Conservation (phyloP, 53 echinoderm and acorn worm species). For the Paracentrotus lividus region DNA sequence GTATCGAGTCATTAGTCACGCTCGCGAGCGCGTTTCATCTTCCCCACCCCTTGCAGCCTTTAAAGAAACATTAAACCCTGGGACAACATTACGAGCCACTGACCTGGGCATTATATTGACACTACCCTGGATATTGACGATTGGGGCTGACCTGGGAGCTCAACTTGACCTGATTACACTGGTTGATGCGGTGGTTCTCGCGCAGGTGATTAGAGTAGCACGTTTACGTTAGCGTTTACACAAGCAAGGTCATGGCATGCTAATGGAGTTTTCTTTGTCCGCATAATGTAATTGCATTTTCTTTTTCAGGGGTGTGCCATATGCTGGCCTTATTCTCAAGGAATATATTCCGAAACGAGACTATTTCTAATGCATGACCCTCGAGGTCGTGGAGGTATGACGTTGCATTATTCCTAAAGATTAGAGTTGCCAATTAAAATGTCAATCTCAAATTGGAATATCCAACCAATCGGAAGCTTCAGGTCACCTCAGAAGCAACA, state of each 20-base stretch:
- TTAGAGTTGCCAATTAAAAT: background rate
- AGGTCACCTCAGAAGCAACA: background rate
- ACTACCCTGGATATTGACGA: conserved; percentile 35
- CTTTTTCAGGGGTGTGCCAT: conserved; percentile 6
- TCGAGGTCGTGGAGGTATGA: conserved; percentile 17
- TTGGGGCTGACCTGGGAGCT: conserved; percentile 43
- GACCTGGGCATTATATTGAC: conserved; percentile 47
- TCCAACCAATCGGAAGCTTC: background rate
- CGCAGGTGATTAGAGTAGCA: conserved; percentile 46
- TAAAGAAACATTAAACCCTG: conserved; percentile 20
- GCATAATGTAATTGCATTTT: conserved; percentile 50
- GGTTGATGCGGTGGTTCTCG: background rate
- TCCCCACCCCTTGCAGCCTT: conserved; percentile 19
- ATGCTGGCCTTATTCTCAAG: conserved; percentile 32
- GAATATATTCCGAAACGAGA: background rate
- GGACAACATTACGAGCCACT: conserved; percentile 22
- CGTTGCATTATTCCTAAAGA: background rate
- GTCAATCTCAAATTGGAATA: background rate
- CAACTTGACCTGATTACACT: conserved; percentile 63
- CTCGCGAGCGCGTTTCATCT: background rate
- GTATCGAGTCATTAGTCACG: conserved; percentile 63
- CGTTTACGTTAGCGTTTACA: conserved; percentile 39
- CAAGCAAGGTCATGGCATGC: conserved; percentile 15
- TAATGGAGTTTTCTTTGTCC: conserved; percentile 47
- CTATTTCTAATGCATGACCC: background rate